phyloP scores from a whole-genome alignment of 2,797 vertebrate genomes.

The Eospalax fontanierii region DNA sequence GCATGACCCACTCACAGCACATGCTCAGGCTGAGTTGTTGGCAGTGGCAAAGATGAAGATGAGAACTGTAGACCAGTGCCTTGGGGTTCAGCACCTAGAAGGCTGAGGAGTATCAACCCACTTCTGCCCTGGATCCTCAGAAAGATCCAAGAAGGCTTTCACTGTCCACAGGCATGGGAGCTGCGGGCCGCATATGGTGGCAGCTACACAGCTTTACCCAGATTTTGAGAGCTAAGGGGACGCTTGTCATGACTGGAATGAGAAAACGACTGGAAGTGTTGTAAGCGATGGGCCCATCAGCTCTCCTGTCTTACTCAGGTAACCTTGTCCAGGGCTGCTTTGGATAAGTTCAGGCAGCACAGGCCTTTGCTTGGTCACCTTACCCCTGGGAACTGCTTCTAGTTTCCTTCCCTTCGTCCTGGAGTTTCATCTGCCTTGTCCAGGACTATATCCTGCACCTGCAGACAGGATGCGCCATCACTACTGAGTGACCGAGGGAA shows the following conservation, averaged over 20 bases:
- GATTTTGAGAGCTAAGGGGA: conserved; percentile 27
- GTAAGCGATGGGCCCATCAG: neutral
- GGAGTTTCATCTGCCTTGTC: neutral
- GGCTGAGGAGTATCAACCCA: neutral
- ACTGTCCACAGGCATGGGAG: neutral
- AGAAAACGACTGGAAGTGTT: neutral
- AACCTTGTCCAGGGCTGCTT: neutral
- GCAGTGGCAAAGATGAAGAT: neutral
- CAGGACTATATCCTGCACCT: neutral
- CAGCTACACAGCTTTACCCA: neutral
- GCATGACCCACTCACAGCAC: neutral
- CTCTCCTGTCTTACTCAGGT: neutral
- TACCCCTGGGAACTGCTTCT: neutral
- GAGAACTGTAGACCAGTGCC: neutral
- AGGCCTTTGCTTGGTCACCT: neutral
- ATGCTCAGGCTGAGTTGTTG: neutral
- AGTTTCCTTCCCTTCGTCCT: neutral
- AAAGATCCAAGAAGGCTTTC: neutral
- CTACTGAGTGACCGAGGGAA: neutral
- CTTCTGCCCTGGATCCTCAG: neutral
- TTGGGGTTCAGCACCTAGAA: neutral
- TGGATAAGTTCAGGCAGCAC: neutral
- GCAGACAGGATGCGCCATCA: neutral
- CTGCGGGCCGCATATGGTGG: neutral
- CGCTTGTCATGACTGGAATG: neutral